Conservation (phyloP, 2,888 invertebrate genomes). For the Nomada fucata region DNA sequence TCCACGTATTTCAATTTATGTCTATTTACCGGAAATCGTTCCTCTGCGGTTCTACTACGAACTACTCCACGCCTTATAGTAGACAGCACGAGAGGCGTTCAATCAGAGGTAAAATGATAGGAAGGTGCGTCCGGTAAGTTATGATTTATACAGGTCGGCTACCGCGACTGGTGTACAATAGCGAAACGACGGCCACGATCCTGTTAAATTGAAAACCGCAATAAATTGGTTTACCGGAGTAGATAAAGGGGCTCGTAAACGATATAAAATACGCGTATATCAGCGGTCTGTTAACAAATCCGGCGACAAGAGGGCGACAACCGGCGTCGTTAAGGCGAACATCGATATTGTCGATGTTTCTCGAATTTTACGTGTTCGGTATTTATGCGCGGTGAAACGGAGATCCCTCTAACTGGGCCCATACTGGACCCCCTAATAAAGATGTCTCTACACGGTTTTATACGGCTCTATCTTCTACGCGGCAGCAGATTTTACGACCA, state of each 20-base stretch:
- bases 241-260: constrained; percentile 46
- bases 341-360: constrained; percentile 46
- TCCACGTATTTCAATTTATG: neutral
- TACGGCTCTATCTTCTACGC: constrained; percentile 67
- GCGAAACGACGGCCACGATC: neutral
- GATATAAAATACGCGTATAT: constrained; percentile 22
- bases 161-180: neutral
- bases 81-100: neutral
- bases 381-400: constrained; percentile 25
- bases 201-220: constrained; percentile 36
- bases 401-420: constrained; percentile 62
- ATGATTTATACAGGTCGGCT: constrained; percentile 2
- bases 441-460: constrained; percentile 72
- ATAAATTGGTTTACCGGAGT: constrained; percentile 43
- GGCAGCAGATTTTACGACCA: constrained; percentile 71
- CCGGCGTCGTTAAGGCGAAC: constrained; percentile 54
- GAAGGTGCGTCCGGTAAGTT: neutral
- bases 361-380: constrained; percentile 59
- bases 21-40: neutral
- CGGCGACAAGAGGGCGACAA: constrained; percentile 21
- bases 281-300: constrained; percentile 54
- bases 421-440: constrained; percentile 66
- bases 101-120: neutral
- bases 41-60: neutral
- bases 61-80: neutral